A percentile compares a stretch with the other conserved stretches of the same genome.
Conservation (phyloP, 2,113 vertebrate species). For the Rattus norvegicus region DNA sequence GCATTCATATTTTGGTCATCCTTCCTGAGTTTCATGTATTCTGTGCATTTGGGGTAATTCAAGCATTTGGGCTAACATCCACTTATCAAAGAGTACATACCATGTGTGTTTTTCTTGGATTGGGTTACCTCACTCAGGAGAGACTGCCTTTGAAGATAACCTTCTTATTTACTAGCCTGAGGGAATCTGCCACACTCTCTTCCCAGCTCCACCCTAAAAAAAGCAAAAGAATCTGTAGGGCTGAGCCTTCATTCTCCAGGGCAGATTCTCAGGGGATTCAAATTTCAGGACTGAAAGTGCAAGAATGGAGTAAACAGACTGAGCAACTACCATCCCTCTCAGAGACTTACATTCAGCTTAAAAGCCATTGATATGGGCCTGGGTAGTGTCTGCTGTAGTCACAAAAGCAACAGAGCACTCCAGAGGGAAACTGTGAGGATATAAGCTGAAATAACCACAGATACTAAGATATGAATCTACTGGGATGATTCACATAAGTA, state of each 20-base stretch:
- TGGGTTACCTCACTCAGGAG: background rate
- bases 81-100: too few species aligned
- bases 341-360: background rate
- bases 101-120: too few species aligned
- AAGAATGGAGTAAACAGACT: background rate
- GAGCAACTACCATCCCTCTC: background rate
- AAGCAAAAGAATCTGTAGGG: background rate
- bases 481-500: background rate
- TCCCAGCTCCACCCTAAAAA: background rate
- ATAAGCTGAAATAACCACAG: background rate
- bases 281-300: background rate
- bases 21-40: too few species aligned
- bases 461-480: background rate
- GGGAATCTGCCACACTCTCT: too few species aligned
- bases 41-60: too few species aligned
- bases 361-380: too few species aligned
- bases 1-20: too few species aligned
- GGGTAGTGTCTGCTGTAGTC: background rate
- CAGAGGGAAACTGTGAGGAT: background rate
- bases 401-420: background rate
- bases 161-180: background rate
- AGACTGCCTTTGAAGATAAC: background rate
- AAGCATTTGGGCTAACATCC: too few species aligned
- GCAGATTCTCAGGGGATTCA: background rate
- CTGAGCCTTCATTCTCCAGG: background rate